Evolutionary conservation across 2,888 invertebrate genomes (phyloP), one percentile per base, ranked within the genome.

Genomic region (Andrena bucephala): DNA sequence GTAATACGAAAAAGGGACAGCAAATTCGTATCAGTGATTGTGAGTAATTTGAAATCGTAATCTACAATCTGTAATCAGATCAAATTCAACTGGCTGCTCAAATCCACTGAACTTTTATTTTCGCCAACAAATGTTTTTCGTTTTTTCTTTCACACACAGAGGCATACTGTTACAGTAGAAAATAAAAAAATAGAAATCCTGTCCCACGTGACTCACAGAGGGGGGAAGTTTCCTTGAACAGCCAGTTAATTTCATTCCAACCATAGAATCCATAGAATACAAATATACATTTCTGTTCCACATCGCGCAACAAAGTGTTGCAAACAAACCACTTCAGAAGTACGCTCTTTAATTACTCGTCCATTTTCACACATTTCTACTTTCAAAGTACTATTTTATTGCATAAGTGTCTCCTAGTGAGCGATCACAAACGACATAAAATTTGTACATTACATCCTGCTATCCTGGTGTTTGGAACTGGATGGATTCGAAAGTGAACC

Each of bases 401-500:
- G n/a, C 54, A 8, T 8, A 54, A 54, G 20, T 54, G 8, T 20
- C n/a, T 52, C 7, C 2, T 20, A 36, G 31, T 50, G 10, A 6
- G 8, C 20, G 42, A 31, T 76, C 59, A 73, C 50, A 66, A 48
- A 13, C 10, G 2, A 59, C 16, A 42, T 42, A 16, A 42, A 42
- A 42, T 42, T 24, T 54, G 20, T 54, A 54, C 54, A 20, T 54
- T 54, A 24, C 24, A 54, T 20, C 33, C 36, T 7, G 27, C 24
- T 74, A 33, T 76, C 33, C 54, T 33, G 20, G 8, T 33, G 65
- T 78, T 78, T 42, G 70, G 31, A 42, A 62, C 1, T 16, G 5
- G 16, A 16, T 31, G 7, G 65, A 78, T 80, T 80, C 60, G 80
- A 80, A 80, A 80, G 79, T 54, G 62, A 67, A 66, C 62, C 79